Conservation (phyloP, 1,140 invertebrate species). For the Mamestra configurata region DNA sequence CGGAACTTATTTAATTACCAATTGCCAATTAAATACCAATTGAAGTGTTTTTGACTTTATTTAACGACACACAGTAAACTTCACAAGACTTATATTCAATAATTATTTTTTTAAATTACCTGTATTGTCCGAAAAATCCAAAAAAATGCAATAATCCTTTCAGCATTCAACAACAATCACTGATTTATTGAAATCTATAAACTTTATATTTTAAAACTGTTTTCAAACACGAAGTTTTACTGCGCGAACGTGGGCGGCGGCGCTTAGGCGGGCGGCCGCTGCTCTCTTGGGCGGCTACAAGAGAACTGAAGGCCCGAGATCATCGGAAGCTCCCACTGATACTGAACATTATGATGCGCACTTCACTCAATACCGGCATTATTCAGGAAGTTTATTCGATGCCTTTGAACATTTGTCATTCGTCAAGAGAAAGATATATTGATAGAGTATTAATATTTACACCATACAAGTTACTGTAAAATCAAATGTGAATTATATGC, state of each 20-base stretch:
- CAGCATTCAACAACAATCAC: background rate
- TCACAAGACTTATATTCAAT: too few relatives aligned
- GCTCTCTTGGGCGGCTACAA: constrained; percentile 40
- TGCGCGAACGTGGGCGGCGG: background rate
- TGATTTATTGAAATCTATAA: background rate
- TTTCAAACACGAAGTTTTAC: background rate
- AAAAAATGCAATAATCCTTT: background rate
- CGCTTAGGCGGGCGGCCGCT: constrained; percentile 42
- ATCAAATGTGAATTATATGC: too few relatives aligned
- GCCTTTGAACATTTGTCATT: background rate
- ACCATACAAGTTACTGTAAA: too few relatives aligned
- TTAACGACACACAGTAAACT: too few relatives aligned
- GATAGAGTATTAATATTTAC: too few relatives aligned
- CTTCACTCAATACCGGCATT: background rate
- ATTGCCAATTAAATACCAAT: too few relatives aligned
- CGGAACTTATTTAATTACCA: too few relatives aligned
- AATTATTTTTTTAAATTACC: too few relatives aligned
- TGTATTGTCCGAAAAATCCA: background rate
- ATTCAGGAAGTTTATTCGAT: constrained; percentile 1
- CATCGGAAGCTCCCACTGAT: constrained; percentile 26
- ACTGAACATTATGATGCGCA: constrained; percentile 26
- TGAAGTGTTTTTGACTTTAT: too few relatives aligned
- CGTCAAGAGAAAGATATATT: too few relatives aligned
- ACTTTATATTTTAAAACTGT: background rate
- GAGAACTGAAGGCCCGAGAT: constrained; percentile 31